Evolutionary conservation across 2,797 vertebrate species (phyloP).

Genomic region (Galagoides demidoff): DNA sequence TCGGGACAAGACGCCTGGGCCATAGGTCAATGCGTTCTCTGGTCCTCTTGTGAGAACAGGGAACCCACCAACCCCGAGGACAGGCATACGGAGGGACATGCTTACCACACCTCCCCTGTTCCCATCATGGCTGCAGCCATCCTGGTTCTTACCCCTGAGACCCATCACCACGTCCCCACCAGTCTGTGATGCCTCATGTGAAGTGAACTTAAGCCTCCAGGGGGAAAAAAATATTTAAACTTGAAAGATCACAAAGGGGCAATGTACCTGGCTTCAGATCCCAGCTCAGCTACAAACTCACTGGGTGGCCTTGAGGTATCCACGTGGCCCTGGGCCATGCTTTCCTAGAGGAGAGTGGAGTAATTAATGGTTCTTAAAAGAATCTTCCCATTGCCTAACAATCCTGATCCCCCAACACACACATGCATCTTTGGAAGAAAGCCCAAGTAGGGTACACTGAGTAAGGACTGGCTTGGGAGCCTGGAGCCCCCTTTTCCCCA

Average conservation of each 20-base stretch:
- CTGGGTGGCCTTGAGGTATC: neutral
- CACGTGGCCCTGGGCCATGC: rapidly evolving
- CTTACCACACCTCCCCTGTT: no score
- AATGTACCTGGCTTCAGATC: neutral
- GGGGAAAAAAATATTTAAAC: neutral
- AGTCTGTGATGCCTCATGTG: rapidly evolving
- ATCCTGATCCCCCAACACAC: no score
- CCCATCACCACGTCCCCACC: rapidly evolving
- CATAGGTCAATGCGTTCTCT: rapidly evolving
- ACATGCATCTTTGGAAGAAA: neutral
- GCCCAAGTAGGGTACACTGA: rapidly evolving
- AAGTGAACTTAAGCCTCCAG: neutral
- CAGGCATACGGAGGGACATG: rapidly evolving
- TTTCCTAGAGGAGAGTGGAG: neutral
- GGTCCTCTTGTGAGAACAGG: rapidly evolving
- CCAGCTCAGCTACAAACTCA: neutral
- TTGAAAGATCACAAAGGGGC: neutral
- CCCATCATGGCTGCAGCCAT: rapidly evolving
- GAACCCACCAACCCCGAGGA: rapidly evolving
- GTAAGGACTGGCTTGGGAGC: neutral
- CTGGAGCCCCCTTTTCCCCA: rapidly evolving
- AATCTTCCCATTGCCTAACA: neutral
- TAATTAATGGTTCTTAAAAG: neutral
- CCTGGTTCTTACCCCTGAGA: no score
- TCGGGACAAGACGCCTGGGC: neutral